Evolutionary conservation across 1,140 invertebrate species (phyloP), one percentile per base, ranked within the genome.

Genomic region (Vanessa atalanta): DNA sequence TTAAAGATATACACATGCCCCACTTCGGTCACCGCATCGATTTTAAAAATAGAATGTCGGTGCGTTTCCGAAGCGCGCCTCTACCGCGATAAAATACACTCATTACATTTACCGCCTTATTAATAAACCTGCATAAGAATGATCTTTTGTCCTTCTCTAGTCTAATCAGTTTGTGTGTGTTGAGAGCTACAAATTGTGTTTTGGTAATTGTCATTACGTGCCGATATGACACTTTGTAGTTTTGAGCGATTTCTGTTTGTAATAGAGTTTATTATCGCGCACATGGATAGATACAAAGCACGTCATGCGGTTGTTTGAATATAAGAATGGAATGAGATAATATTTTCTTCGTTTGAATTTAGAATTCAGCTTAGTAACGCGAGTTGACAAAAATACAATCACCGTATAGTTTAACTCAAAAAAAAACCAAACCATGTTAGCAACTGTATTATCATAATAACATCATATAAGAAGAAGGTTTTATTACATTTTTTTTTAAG

Each of bases 1-100:
- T 83, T 79, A 81, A 82, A 82, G 79, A 83, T 82, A 43, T 43
- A 84, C 83, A 84, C 79, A 82, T 85, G 86, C 79, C 82, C 85
- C 82, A 87, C 84, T 88, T 85, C 80, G 87, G 85, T 85, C 85
- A 84, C 83, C 85, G 85, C 88, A 90, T 89, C 85, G 88, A 89
- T 88, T 89, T 87, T 88, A 89, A 89, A 89, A 89, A 89, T 89
- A 89, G 86, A 88, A 88, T 86, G 86, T 73, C 75, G 76, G 78
- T 88, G 85, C 85, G 88, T 87, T 88, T 89, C 86, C 85, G 81
- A 85, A 84, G 81, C 78, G 79, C 76, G 78, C 74, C 75, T 76
- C 77, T 78, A 71, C 76, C 67, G 66, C 78, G 79, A 81, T 87
- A 87, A 85, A 83, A 80, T 82, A 83, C 77, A 64, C 74, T 79